These are phyloP conservation scores for Helicoverpa zea DNA, from an alignment of 1,140 invertebrate species.

Conservation along the genomic window DNA sequence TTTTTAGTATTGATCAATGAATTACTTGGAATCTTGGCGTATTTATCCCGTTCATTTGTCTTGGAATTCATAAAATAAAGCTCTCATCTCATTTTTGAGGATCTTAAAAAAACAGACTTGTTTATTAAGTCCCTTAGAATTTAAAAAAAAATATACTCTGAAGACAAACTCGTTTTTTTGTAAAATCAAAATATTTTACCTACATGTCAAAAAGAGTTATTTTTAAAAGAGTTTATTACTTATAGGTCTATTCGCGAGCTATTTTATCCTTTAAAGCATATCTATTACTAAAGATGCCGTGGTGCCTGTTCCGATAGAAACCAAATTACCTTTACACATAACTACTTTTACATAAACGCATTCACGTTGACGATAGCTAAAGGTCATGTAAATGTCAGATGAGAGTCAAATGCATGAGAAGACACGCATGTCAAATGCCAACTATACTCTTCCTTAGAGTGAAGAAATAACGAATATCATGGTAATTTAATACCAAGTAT, in stretches of 20 bases:
- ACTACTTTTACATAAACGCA: constrained; percentile 35
- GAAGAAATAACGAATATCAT: constrained; percentile 18
- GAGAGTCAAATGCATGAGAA: constrained; percentile 32
- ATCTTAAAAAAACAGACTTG: no score
- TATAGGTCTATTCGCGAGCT: no score
- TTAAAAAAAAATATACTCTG: no score
- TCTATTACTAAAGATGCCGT: neutral
- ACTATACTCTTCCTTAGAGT: constrained; percentile 2
- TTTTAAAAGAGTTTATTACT: no score
- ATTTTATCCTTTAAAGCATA: no score
- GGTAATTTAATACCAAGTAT: constrained; percentile 1
- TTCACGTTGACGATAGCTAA: constrained; percentile 43
- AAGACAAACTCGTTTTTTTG: no score
- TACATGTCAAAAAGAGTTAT: no score
- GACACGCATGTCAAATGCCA: constrained; percentile 30
- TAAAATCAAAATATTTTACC: no score
- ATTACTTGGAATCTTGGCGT: neutral
- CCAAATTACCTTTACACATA: constrained; percentile 17
- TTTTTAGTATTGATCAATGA: neutral
- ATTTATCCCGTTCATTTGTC: neutral
- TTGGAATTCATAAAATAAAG: no score
- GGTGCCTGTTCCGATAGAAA: neutral
- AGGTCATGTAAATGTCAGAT: constrained; percentile 53
- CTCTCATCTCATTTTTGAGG: no score
- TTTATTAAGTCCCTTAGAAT: no score